Base-by-base conservation (phyloP, 2,113 vertebrate species). In the Lepus americanus region DNA sequence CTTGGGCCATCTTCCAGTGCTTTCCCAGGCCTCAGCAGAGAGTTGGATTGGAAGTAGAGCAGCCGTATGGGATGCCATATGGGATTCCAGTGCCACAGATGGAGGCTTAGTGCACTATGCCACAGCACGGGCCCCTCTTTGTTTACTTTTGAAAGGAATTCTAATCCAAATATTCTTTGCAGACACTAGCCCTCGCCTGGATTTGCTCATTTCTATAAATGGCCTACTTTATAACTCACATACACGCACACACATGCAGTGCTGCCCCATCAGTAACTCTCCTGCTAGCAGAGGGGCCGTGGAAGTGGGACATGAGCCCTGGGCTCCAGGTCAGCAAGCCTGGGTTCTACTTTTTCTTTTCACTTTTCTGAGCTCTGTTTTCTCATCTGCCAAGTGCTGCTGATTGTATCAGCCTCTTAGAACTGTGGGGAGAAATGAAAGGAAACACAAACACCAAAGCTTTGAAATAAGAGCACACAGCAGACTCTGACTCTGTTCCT, bases 81-180 rank as follows among this genome's bases (percentile, higher is more conserved):
- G 44, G 44, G 44, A 44, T 44, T 1, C 44, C 44, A 44, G 44
- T 44, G 44, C 44, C 44, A 7, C 44, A 44, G 44, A 44, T 44
- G 44, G 44, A 44, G 44, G 44, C 44, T 44, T 44, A 44, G 44
- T 1, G 7, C 44, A 44, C 44, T 44, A 6, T 44, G 44, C 44
- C 44, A 44, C 44, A 44, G 44, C 44, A 44, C 44, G 44, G 7
- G 44, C 44, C 44, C 44, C 44, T 44, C 44, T 44, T 44, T 44
- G 16, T 67, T 89, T 86, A 51, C 22, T 92, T 94, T 89, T 67
- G 22, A 84, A 92, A 92, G 72, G 17, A 80, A 94, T 89, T 91
- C 69, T 84, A 7, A 59, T 44, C 85, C 64, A 67, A 78, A 59
- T 84, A 22, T 77, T 64, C 90, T 92, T 69, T 86, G 31, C 80